phyloP scores from a whole-genome alignment of 2,888 invertebrate genomes.

The Ophion ellenae region DNA sequence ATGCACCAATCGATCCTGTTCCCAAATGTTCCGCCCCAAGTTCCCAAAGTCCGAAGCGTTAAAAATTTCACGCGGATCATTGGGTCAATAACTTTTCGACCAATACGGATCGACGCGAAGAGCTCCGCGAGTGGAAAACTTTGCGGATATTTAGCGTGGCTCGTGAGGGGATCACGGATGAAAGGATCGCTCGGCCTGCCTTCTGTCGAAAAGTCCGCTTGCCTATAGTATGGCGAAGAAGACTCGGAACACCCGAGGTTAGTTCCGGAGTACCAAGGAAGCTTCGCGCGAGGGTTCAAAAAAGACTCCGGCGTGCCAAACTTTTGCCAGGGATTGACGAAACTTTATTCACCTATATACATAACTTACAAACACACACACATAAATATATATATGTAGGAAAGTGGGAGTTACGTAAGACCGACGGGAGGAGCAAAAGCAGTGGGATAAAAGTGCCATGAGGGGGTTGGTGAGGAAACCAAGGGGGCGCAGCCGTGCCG shows the following conservation, averaged over 20 bases:
- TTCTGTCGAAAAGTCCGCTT: conserved; percentile 53
- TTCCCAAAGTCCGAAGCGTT: background rate
- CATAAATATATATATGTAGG: background rate
- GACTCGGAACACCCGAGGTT: conserved; percentile 41
- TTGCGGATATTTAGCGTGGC: conserved; percentile 45
- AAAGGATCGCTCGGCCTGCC: conserved; percentile 41
- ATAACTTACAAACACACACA: background rate
- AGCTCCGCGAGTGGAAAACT: conserved; percentile 33
- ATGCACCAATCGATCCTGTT: background rate
- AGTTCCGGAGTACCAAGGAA: conserved; percentile 29
- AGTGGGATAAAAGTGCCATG: conserved; percentile 32
- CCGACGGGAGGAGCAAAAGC: conserved; percentile 52
- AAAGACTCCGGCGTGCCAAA: conserved; percentile 58
- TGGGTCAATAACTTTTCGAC: conserved; percentile 23
- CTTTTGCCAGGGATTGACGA: conserved; percentile 61
- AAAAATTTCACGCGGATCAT: conserved; percentile 12
- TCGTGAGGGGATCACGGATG: conserved; percentile 27
- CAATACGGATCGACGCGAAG: background rate
- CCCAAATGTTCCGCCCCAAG: background rate
- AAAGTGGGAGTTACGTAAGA: conserved; percentile 37
- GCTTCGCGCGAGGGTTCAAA: conserved; percentile 29
- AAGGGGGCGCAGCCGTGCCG: conserved; percentile 29
- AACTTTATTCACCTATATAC: conserved; percentile 62
- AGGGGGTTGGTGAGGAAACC: background rate
- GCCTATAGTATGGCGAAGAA: conserved; percentile 43